Evolutionary conservation across 1,140 invertebrate species (phyloP), one percentile per base, ranked within the genome.

Genomic region (Diorhabda sublineata): DNA sequence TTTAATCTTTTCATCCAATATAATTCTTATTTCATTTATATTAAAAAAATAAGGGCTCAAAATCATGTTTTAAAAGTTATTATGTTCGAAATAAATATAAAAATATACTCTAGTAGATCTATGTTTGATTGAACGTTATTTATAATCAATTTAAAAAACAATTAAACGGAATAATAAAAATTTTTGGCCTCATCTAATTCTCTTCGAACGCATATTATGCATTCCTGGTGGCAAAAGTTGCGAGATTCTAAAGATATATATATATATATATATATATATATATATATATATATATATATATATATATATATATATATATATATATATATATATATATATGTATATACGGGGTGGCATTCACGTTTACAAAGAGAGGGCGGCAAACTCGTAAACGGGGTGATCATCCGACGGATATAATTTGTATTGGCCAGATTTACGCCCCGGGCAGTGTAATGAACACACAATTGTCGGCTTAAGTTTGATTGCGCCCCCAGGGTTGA

Each of bases 361-460:
- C 56, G n/a, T 45, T 11, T 45, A 52, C 11, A 60, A 62, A 67
- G 52, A 58, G 70, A 9, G 70, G 70, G 70, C 61, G 71, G 68
- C 67, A 68, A 68, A 71, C 58, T 70, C 66, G 61, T 66, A 73
- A 67, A 63, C 61, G 67, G 68, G 71, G 71, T 70, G 71, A 75
- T 75, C 73, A 77, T 72, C 75, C 69, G 72, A 75, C 74, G 78
- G 75, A 80, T 79, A 80, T 80, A 81, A 81, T 81, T 81, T 81
- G 80, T 81, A 81, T 81, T 81, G 80, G 80, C 80, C 80, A 81
- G 80, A 81, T 81, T 81, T 81, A 72, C 78, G 77, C 80, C 79
- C 73, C 68, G 73, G 78, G 76, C 77, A 76, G 74, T 78, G 78
- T 81, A 81, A 81, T 81, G 80, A 81, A 81, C 80, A 79, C 79